Conservation (phyloP, 2,888 invertebrate genomes). For the Meta bourneti region DNA sequence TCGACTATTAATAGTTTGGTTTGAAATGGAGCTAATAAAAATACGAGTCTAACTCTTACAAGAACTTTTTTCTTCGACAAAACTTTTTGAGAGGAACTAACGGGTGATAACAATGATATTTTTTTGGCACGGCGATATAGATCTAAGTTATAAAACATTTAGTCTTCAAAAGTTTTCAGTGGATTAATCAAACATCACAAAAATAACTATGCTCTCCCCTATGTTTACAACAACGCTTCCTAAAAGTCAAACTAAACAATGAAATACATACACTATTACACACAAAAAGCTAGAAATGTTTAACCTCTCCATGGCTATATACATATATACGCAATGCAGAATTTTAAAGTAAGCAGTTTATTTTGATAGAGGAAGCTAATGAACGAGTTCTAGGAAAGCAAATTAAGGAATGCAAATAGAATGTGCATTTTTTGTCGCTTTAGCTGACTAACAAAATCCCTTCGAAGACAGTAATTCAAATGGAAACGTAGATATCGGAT, state of each 20-base stretch:
- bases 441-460: no score
- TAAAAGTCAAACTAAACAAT: conserved; percentile 1
- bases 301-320: not conserved
- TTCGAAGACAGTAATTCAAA: no score
- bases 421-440: no score
- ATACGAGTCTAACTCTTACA: no score
- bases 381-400: no score
- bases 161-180: not conserved
- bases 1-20: not conserved
- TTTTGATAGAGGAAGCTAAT: no score
- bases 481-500: no score
- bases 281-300: conserved; percentile 19
- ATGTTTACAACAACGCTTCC: not conserved
- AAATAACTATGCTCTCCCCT: conserved; percentile 2
- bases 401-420: no score
- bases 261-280: conserved; percentile 8
- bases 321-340: no score
- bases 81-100: conserved; percentile 20
- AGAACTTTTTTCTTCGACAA: not conserved
- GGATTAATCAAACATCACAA: not conserved
- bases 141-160: conserved; percentile 49
- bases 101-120: conserved; percentile 21
- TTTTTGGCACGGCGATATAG: conserved; percentile 47
- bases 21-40: no score
- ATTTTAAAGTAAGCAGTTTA: no score